Evolutionary conservation across 2,888 invertebrate species (phyloP).

Genomic region (Sicus ferrugineus): DNA sequence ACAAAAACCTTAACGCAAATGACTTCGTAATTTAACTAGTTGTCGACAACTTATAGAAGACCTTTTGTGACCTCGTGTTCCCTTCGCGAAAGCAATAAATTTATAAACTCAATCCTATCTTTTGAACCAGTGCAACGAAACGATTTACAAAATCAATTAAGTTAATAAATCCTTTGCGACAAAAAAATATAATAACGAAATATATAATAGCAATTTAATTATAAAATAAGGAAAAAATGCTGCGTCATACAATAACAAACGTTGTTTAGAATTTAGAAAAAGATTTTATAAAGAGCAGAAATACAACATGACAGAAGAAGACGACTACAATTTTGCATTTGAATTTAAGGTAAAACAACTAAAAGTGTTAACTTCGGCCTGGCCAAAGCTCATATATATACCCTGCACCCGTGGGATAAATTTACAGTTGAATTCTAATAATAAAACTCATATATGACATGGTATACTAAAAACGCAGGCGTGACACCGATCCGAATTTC

Average conservation of each 20-base stretch:
- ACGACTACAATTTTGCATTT: conserved; percentile 73
- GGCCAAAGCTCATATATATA: not conserved
- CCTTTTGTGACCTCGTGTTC: not conserved
- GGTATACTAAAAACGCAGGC: too few species aligned
- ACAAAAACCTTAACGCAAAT: too few species aligned
- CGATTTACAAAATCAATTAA: conserved; percentile 7
- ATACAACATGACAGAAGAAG: conserved; percentile 58
- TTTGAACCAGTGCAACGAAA: conserved; percentile 13
- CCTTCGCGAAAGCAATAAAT: not conserved
- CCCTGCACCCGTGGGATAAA: too few species aligned
- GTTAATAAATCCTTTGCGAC: not conserved
- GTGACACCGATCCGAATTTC: too few species aligned
- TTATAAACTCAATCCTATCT: not conserved
- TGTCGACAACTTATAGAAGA: not conserved
- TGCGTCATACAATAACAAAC: conserved; percentile 42
- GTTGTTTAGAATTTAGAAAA: conserved; percentile 7
- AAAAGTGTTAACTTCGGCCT: too few species aligned
- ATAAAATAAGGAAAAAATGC: conserved; percentile 37
- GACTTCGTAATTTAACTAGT: too few species aligned
- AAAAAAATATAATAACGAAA: conserved; percentile 3
- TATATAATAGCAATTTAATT: not conserved
- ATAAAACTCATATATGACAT: too few species aligned
- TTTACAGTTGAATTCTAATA: too few species aligned
- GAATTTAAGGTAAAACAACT: conserved; percentile 73
- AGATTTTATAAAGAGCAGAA: conserved; percentile 14